Evolutionary conservation across 2,797 vertebrate genomes (phyloP), one percentile per base, ranked within the genome.

Genomic region (Pitangus sulphuratus): DNA sequence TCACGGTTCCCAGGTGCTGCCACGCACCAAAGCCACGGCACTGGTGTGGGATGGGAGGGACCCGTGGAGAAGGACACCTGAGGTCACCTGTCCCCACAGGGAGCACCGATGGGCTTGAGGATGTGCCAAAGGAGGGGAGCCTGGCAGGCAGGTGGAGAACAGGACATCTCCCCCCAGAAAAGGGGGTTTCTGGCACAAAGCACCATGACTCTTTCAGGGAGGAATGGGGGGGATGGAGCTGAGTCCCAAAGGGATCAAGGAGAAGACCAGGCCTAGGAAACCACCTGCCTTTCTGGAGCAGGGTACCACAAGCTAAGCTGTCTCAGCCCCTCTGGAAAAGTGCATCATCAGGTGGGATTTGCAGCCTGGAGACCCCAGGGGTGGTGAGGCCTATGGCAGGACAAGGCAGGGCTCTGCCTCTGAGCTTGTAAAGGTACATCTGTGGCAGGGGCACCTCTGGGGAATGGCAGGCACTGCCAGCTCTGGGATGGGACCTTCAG

Each of bases 21-120:
- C 12, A 75, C 22, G 70, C 37, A 37, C 42, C 0, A 0, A 12
- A 31, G 42, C n/a, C 1, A 2, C 0, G 0, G 6, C 11, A 2
- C 8, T 15, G 64, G 51, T 17, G 24, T 37, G 72, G 81, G 45
- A 2, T 2, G 24, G n/a, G 75, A 50, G 26, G 28, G 51, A 25
- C 9, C 8, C 5, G 0, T 18, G 15, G 47, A 53, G 31, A 50
- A 30, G 68, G 76, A 80, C 11, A 21, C 10, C 25, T 30, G 64
- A 39, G 56, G 56, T 58, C 64, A 61, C 54, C 64, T 35, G 28
- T 24, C 5, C n/a, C 81, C 28, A 35, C 1, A 19, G 12, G 42
- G 56, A 39, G 45, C 26, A 6, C 33, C 4, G 31, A 5, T 21
- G 40, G 71, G 51, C 5, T 30, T 26, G 51, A 75, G 71, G 47